Evolutionary conservation across 2,113 vertebrate genomes (phyloP), one percentile per base, ranked within the genome.

Genomic region (Leptocoma aspasia): DNA sequence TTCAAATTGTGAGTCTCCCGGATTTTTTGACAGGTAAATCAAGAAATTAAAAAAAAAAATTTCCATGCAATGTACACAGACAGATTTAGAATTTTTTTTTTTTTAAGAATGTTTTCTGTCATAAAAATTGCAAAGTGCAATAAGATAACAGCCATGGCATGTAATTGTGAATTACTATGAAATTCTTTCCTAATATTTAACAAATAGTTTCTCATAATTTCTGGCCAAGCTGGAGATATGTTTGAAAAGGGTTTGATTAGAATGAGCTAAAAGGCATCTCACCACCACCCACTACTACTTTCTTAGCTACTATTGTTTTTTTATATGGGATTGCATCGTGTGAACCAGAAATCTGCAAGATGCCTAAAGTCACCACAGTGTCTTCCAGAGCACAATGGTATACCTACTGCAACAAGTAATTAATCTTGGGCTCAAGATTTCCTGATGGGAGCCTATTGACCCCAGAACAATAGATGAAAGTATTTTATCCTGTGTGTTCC

Each of bases 381-480:
- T 95, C 92, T 93, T 95, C 82, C 66, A 91, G 89, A 85, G 65
- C 63, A 98, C 97, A 97, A 97, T 97, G 88, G 96, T 82, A 91
- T 96, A 97, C 95, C 96, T 97, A 97, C 93, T 95, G 95, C 96
- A 97, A 98, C 98, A 98, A 99, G 98, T 98, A 98, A 99, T 99
- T 99, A 98, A 98, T 99, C 98, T 98, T 96, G 96, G 97, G 94
- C 97, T 98, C 98, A 97, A 94, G 97, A 97, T 97, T 95, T 98
- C 96, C 98, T 97, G 98, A 97, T 97, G 98, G 98, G 98, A 98
- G 97, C 97, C 98, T 98, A 98, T 98, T 99, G 98, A 98, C 98
- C 98, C 96, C 93, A 90, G 85, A 89, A 99, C 98, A 99, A 99
- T 98, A 98, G 98, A 98, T 99, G 98, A 99, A 98, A 98, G 98